Base-by-base conservation (phyloP, 1,140 invertebrate genomes). In the Conus ventricosus region DNA sequence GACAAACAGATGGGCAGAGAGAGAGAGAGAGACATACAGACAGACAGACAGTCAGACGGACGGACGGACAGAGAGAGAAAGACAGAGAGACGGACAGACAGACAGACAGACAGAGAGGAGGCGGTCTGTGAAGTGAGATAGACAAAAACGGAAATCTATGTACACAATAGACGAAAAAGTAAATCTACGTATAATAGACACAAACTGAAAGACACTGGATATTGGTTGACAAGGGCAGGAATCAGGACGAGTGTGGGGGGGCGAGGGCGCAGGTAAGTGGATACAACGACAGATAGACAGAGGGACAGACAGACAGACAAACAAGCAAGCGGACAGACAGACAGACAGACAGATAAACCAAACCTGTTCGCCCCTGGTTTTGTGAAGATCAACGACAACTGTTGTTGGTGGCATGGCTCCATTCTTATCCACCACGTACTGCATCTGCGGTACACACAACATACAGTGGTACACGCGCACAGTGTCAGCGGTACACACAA, bases 391-490 rank as follows among this genome's bases (percentile, higher is more conserved):
- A 5, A 98, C 96, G 95, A 99, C 98, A 17, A 99, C 97, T 5
- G 97, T 96, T 0, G 98, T 99, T 91, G 99, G 98, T 93, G 98
- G 98, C 91, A 97, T 96, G 89, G 97, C 97, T 6, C 97, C 97
- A 95, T 99, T 98, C 87, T 96, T 97, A 94, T 98, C 97, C 17
- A 63, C 97, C 23, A 84, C 96, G 23, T 99, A 95, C 95, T 99
- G 98, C 27, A 97, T 97, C 97, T 97, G 93, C 81, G 96, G 57
- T 4, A 60, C 57, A 60, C 57, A 60, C 15, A n/a, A 60, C 57
- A 60, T 4, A 60, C 57, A 8, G 57, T 60, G 57, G 39, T 60
- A 60, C 57, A 60, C 57, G 57, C 57, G 15, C 15, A 15, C 57
- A 2, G 15, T 60, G 57, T 60, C 57, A 11, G 57, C 15, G 57